Conservation (phyloP, 2,113 vertebrate species). For the Paraplagusia blochii region DNA sequence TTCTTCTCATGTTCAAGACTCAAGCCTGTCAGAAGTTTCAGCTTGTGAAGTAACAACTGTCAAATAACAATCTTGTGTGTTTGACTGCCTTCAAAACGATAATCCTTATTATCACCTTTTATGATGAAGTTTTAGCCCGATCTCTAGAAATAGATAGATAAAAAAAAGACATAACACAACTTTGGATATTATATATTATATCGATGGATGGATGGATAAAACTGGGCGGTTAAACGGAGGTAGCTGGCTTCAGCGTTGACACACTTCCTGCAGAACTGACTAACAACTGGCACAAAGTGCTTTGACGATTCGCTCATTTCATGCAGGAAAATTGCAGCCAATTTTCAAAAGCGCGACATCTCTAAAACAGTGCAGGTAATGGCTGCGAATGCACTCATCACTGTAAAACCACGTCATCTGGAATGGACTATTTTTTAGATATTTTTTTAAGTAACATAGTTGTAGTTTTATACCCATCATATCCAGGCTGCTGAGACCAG, state of each 20-base stretch:
- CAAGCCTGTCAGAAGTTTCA: conserved; percentile 28
- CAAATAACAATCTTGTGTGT: no score
- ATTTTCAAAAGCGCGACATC: conserved; percentile 51
- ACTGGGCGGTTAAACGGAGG: no score
- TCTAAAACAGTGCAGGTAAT: conserved; percentile 31
- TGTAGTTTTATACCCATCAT: conserved; percentile 80
- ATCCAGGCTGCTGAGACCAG: conserved; percentile 90
- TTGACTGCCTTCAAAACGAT: no score
- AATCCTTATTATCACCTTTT: no score
- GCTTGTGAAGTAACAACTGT: conserved; percentile 3
- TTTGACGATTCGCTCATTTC: conserved; percentile 50
- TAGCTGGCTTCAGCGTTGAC: neutral
- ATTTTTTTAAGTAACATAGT: conserved; percentile 1
- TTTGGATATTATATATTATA: no score
- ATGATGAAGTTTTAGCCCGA: no score
- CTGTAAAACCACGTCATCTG: conserved; percentile 20
- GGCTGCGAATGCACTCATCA: conserved; percentile 51
- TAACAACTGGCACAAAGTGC: conserved; percentile 16
- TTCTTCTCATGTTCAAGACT: conserved; percentile 34
- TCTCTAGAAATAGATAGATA: no score
- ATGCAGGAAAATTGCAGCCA: conserved; percentile 53
- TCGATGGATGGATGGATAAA: no score
- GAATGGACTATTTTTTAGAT: conserved; percentile 9
- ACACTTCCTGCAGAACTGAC: conserved; percentile 9
- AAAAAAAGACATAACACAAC: no score